Evolutionary conservation across 2,888 invertebrate species (phyloP).

Genomic region (Ethmia dodecea): DNA sequence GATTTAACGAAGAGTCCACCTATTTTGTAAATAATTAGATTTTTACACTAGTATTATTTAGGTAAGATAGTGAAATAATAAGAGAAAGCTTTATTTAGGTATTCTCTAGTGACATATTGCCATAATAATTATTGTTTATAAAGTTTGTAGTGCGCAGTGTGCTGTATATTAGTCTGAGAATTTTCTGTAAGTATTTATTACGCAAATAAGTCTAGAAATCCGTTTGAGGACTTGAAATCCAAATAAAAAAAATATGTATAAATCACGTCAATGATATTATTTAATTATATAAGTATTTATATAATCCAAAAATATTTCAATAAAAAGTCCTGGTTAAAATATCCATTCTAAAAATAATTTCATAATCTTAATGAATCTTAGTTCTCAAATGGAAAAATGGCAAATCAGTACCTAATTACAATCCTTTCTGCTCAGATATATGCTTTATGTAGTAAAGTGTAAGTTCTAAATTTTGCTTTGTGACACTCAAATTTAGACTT

Average conservation of each 20-base stretch:
- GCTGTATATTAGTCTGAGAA: background rate
- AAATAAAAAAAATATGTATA: background rate
- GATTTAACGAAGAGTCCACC: constrained; percentile 75
- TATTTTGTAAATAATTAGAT: constrained; percentile 74
- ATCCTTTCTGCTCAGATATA: constrained; percentile 13
- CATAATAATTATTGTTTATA: constrained; percentile 34
- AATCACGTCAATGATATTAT: background rate
- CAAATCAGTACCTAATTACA: no score
- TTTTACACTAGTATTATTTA: constrained; percentile 60
- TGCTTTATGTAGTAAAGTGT: constrained; percentile 19
- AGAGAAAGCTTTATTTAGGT: constrained; percentile 66
- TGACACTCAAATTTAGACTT: constrained; percentile 17
- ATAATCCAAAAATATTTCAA: background rate
- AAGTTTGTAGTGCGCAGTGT: constrained; percentile 16
- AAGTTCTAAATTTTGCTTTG: constrained; percentile 19
- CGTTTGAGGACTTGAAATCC: background rate
- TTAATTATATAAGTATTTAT: background rate
- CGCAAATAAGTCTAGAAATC: background rate
- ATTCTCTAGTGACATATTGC: constrained; percentile 56
- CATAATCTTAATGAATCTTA: no score
- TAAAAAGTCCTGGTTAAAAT: no score
- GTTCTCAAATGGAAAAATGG: no score
- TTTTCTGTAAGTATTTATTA: background rate
- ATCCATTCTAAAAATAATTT: no score
- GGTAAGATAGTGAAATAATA: constrained; percentile 38